These are phyloP conservation scores for Menura novaehollandiae DNA, from an alignment of 2,113 vertebrate species.

Conservation along the genomic window DNA sequence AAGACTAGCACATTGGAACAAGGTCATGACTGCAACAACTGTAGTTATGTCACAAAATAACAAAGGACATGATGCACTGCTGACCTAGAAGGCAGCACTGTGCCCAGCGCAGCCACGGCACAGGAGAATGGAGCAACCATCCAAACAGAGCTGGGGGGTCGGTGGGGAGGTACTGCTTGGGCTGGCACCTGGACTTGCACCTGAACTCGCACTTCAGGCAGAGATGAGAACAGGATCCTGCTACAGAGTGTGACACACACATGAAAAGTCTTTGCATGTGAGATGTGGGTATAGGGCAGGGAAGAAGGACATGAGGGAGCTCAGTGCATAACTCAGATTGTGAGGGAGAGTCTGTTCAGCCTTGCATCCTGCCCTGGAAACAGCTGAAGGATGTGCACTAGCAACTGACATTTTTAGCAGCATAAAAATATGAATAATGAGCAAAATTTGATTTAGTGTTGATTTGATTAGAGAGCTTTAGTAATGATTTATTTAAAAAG, in stretches of 20 bases:
- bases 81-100: not conserved
- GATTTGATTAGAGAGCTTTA: not conserved
- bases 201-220: not conserved
- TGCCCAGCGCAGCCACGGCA: not conserved
- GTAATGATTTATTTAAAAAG: not conserved
- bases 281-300: not conserved
- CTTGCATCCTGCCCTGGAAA: not conserved
- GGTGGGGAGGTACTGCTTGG: not conserved
- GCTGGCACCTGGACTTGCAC: not conserved
- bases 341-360: not conserved
- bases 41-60: accelerated
- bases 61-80: accelerated
- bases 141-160: accelerated
- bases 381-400: not conserved
- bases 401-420: not conserved
- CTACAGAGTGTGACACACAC: accelerated
- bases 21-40: not conserved
- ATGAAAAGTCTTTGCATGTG: not conserved
- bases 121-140: accelerated
- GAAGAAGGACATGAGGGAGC: not conserved
- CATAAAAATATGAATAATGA: not conserved
- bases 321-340: not conserved
- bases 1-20: not conserved
- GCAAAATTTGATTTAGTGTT: not conserved
- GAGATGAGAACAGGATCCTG: not conserved